Base-by-base conservation (phyloP, 2,797 vertebrate species). In the Gila robusta region DNA sequence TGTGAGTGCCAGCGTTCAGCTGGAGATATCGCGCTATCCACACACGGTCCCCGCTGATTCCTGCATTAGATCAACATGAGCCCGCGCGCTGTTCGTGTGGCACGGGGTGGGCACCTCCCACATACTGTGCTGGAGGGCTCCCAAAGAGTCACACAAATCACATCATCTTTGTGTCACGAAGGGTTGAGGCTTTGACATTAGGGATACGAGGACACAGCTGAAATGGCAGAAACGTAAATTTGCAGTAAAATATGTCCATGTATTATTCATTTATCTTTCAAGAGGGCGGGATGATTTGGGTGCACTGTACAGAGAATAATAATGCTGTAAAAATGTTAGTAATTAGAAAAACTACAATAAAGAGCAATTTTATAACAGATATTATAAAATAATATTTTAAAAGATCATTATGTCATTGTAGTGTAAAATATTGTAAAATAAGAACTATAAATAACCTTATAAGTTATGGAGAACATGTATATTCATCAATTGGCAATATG, bases 1-100 rank as follows among this genome's bases (percentile, higher is more conserved):
- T 88, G 89, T 44, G 91, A 92, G 91, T 16, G 91, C 91, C 90
- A 88, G 90, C 92, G 91, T 91, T 91, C 88, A 93, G 91, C 94
- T 91, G 92, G 91, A 92, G 91, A 88, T 90, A 89, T 89, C 88
- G 88, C 71, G 90, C 91, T 90, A 81, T 71, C 12, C 69, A 16
- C 90, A 91, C 90, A 89, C 87, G 88, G 67, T 80, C 67, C 80
- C 91, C 91, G 79, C 91, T 89, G 89, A 92, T 90, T 76, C 91
- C 88, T 32, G 91, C 87, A 93, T 93, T 91, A 89, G 86, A 82
- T 86, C 79, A 92, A 56, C 3, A 83, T 89, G 84, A 77, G 87
- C 89, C 77, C 19, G 87, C 89, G 87, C 89, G 87, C 86, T 86
- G 82, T 87, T 89, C 81, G 76, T 88, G 90, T 89, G 91, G 88